phyloP scores from a whole-genome alignment of 2,888 invertebrate species.

The Brenthis hecate region DNA sequence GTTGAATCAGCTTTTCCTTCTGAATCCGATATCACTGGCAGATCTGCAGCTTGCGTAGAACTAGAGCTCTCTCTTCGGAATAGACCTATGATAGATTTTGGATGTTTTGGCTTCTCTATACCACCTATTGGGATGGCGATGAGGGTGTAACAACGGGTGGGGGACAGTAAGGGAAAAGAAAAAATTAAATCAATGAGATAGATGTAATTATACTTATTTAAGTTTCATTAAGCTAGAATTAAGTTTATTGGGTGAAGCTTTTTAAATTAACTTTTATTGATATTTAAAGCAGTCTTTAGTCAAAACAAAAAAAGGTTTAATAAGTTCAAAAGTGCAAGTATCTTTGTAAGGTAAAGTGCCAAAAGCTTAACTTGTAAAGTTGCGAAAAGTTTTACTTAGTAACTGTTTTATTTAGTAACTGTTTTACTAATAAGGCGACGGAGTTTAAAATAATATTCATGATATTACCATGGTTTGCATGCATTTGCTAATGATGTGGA shows the following conservation, averaged over 20 bases:
- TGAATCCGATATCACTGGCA: constrained; percentile 81
- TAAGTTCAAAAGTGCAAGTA: constrained; percentile 1
- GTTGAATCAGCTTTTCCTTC: constrained; percentile 77
- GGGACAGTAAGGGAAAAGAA: constrained; percentile 49
- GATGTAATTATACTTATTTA: constrained; percentile 42
- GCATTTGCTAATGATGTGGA: background rate
- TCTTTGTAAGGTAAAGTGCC: background rate
- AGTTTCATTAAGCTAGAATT: background rate
- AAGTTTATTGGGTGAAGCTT: background rate
- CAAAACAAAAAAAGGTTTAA: background rate
- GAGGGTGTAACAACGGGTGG: constrained; percentile 49
- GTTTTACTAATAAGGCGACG: background rate
- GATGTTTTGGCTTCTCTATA: constrained; percentile 92
- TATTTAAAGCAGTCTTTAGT: constrained; percentile 2
- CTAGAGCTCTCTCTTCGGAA: constrained; percentile 92
- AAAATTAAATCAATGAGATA: constrained; percentile 58
- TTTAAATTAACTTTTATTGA: background rate
- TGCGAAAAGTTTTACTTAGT: background rate
- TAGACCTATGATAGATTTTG: constrained; percentile 93
- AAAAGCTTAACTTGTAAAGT: background rate
- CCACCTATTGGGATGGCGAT: constrained; percentile 84
- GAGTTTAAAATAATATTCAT: background rate
- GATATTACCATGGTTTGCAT: background rate
- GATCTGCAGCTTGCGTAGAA: constrained; percentile 84
- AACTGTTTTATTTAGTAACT: background rate